A percentile compares a stretch with the other conserved stretches of the same genome.
These are phyloP conservation scores for Hippoglossus stenolepis DNA, from an alignment of 2,113 vertebrate species.

Conservation along the genomic window DNA sequence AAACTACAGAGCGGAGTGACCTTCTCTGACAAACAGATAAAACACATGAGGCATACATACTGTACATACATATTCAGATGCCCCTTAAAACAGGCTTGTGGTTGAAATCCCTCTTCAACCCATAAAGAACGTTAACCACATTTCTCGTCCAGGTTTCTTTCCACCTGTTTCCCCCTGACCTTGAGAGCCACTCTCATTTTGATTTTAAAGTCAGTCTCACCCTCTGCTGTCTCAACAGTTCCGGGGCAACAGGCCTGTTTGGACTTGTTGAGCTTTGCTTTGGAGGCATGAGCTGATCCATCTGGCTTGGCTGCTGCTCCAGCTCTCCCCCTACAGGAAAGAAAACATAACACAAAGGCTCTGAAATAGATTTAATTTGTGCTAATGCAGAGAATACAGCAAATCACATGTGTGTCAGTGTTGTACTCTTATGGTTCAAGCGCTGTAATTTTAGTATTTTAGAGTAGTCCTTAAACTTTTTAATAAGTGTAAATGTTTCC, in stretches of 20 bases:
- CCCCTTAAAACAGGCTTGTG: not conserved
- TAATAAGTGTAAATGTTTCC: too few relatives aligned
- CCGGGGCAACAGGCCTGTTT: slow-evolving; percentile 25
- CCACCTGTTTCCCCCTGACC: too few relatives aligned
- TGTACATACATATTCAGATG: not conserved
- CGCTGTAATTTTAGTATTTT: not conserved
- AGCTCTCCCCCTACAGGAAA: slow-evolving; percentile 75
- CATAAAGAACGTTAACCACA: too few relatives aligned
- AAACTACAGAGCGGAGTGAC: not conserved
- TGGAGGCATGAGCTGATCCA: not conserved
- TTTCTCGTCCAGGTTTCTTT: too few relatives aligned
- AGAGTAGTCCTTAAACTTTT: not conserved
- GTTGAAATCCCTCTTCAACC: not conserved
- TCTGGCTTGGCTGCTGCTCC: slow-evolving; percentile 34
- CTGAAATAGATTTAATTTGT: not conserved
- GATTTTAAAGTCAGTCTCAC: slow-evolving; percentile 26
- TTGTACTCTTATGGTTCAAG: not conserved
- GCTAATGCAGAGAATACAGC: not conserved
- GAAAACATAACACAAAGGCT: not conserved
- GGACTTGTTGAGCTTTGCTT: slow-evolving; percentile 42
- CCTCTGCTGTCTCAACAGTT: slow-evolving; percentile 19
- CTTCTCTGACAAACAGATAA: not conserved
- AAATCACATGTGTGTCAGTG: not conserved
- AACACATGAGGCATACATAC: not conserved
- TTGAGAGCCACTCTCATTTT: too few relatives aligned